Base-by-base conservation (phyloP, 1,140 invertebrate genomes). In the Mylabris phalerata region DNA sequence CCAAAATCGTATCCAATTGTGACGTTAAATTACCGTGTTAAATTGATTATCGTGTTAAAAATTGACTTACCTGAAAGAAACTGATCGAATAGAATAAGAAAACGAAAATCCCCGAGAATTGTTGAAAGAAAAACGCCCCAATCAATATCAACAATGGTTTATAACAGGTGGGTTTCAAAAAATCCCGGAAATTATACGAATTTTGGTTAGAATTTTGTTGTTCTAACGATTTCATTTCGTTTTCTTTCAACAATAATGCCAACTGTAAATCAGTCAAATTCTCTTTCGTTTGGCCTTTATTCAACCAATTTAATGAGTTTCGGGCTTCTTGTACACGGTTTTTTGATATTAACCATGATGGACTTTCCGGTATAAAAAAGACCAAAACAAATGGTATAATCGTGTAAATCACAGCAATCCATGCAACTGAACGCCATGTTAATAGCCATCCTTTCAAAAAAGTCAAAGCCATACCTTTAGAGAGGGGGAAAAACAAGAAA, bases 21-120 rank as follows among this genome's bases (percentile, higher is more conserved):
- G 19, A 19, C 1, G 19, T 19, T 19, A 19, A 19, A 19, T 19
- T 19, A 2, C 1, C 19, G 19, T 19, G 19, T 19, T 19, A 19
- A 19, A 19, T 19, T 19, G 1, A 2, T 0, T 19, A 19, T 19
- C 19, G 19, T 19, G 19, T 19, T 19, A 19, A 19, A 19, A 32
- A n/a, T 10, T 48, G 19, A 57, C 61, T 72, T 63, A 79, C 79
- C 55, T 77, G 32, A 7, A 81, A 79, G 70, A 80, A 82, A 45
- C 80, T 80, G 9, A 85, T 82, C 0, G 84, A 80, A 63, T 85
- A 86, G 64, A 86, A 87, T 27, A 87, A 77, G 6, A 85, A 80
- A 2, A 83, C 82, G 65, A 86, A 83, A 67, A 84, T 79, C 26
- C 82, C 82, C 13, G 76, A 77, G 43, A 81, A 78, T 62, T 83